Conservation (phyloP, 2,888 invertebrate species). For the Odiellus spinosus region DNA sequence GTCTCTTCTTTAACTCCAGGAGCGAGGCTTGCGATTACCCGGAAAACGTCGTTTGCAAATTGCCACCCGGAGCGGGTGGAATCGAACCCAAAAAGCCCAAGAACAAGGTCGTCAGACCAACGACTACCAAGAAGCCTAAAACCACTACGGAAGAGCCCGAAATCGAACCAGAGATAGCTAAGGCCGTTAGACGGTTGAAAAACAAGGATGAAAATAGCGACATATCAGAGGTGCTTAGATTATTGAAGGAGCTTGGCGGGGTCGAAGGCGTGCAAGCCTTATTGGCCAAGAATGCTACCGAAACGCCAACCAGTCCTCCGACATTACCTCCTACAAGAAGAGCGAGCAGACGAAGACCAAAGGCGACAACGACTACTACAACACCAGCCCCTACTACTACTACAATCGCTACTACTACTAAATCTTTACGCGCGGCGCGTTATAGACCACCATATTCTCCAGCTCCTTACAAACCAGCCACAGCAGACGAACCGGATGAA, state of each 20-base stretch:
- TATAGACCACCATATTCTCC: neutral
- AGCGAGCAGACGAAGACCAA: neutral
- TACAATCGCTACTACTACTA: neutral
- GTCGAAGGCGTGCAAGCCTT: slow-evolving; percentile 12
- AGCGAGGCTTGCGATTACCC: slow-evolving; percentile 86
- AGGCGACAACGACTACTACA: neutral
- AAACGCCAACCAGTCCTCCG: slow-evolving; percentile 9
- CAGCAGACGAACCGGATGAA: neutral
- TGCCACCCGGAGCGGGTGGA: slow-evolving; percentile 5
- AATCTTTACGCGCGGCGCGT: neutral
- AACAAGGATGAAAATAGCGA: slow-evolving; percentile 6
- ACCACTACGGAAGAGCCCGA: slow-evolving; percentile 4
- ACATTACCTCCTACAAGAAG: slow-evolving; percentile 10
- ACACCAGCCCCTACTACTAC: neutral
- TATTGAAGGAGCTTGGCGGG: slow-evolving; percentile 11
- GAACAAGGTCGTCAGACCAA: slow-evolving; percentile 5
- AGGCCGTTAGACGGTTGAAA: slow-evolving; percentile 4
- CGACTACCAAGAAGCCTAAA: slow-evolving; percentile 5
- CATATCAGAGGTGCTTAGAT: slow-evolving; percentile 10
- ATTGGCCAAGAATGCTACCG: neutral
- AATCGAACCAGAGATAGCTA: neutral
- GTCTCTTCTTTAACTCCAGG: slow-evolving; percentile 73
- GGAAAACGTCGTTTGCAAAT: slow-evolving; percentile 48
- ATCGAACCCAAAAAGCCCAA: slow-evolving; percentile 1
- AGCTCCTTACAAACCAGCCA: neutral